Evolutionary conservation across 2,113 vertebrate species (phyloP).

Genomic region (Tiliqua scincoides): DNA sequence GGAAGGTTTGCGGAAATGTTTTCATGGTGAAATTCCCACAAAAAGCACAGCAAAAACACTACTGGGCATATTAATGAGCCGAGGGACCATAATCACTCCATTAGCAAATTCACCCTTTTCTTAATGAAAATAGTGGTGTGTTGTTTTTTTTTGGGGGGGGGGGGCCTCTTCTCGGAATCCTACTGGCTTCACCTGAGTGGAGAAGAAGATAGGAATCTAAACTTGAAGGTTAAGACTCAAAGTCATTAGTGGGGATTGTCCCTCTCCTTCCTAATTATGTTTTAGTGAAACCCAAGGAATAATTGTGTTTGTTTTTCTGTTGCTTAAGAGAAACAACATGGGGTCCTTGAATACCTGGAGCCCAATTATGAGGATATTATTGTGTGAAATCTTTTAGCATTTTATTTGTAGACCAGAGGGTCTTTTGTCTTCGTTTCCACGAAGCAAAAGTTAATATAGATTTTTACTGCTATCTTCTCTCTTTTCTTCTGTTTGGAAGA

Average conservation of each 20-base stretch:
- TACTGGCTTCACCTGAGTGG: conserved; percentile 69
- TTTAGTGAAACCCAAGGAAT: conserved; percentile 84
- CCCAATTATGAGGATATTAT: conserved; percentile 81
- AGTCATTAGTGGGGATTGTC: conserved; percentile 41
- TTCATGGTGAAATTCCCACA: conserved; percentile 43
- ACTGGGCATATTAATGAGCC: conserved; percentile 37
- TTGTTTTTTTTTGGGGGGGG: no score
- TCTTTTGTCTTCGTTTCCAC: conserved; percentile 61
- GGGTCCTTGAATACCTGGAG: conserved; percentile 75
- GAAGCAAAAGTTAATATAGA: conserved; percentile 61
- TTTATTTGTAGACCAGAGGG: conserved; percentile 80
- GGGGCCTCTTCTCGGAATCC: conserved; percentile 18
- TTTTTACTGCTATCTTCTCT: conserved; percentile 70
- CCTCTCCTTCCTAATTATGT: conserved; percentile 72
- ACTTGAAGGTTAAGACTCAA: conserved; percentile 58
- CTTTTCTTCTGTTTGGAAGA: conserved; percentile 76
- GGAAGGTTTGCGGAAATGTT: conserved; percentile 68
- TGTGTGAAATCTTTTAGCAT: conserved; percentile 73
- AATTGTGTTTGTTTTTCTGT: conserved; percentile 76
- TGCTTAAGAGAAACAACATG: conserved; percentile 78
- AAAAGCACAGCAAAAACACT: not conserved
- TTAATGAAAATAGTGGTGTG: conserved; percentile 47
- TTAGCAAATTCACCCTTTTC: conserved; percentile 42
- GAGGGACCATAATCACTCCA: conserved; percentile 51
- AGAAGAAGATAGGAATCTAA: conserved; percentile 56